Conservation (phyloP, 2,888 invertebrate species). For the Eristalis intricaria region DNA sequence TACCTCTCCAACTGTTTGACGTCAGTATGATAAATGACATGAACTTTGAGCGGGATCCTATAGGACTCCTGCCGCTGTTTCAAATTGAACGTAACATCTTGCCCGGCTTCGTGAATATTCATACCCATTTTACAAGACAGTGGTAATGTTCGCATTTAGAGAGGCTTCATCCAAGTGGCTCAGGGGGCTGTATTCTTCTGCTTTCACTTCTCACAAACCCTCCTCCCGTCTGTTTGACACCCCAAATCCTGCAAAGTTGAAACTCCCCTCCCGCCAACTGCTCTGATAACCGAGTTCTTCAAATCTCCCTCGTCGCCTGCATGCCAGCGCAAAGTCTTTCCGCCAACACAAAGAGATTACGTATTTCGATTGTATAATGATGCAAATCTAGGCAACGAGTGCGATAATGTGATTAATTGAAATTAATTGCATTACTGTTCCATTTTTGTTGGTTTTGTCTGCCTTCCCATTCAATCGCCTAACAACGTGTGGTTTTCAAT, state of each 20-base stretch:
- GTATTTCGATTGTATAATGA: constrained; percentile 11
- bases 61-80: too few relatives aligned
- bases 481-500: constrained; percentile 53
- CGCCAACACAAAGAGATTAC: not conserved
- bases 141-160: too few relatives aligned
- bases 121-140: too few relatives aligned
- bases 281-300: not conserved
- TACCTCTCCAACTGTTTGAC: too few relatives aligned
- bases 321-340: not conserved
- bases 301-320: not conserved
- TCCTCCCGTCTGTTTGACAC: not conserved
- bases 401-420: constrained; percentile 45
- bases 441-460: constrained; percentile 19
- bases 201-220: not conserved
- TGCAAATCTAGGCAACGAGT: constrained; percentile 13
- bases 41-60: too few relatives aligned
- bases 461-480: constrained; percentile 6
- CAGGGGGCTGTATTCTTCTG: too few relatives aligned
- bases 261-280: not conserved
- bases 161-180: too few relatives aligned
- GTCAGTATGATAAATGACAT: too few relatives aligned
- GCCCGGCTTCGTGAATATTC: too few relatives aligned
- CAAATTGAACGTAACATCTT: too few relatives aligned
- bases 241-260: not conserved
- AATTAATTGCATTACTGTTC: constrained; percentile 65